Base-by-base conservation (phyloP, 2,888 invertebrate genomes). In the Strigamia transsilvanica region DNA sequence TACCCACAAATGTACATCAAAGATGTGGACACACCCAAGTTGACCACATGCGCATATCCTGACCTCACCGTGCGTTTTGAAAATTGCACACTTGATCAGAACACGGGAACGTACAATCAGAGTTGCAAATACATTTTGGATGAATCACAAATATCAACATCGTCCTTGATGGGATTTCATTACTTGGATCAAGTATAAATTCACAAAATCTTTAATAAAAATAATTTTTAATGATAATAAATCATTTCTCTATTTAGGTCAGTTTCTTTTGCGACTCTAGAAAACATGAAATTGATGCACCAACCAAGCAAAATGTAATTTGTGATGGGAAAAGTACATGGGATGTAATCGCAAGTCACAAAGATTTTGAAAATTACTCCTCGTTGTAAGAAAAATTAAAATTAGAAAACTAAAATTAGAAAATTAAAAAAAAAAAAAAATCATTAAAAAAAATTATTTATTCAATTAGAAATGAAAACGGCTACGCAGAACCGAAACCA, bases 271-370 rank as follows among this genome's bases (percentile, higher is more conserved):
- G 83, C 38, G 18, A 82, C 27, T 18, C 41, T 0, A n/a, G 5
- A 1, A 42, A 61, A 13, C 88, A 88, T 84, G 87, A 87, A 83
- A 83, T 83, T 9, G 86, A 86, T 42, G 85, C 87, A 2, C 87
- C 87, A 0, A 88, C 86, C 82, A 86, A 86, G 82, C 88, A 88
- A 10, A 88, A 88, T 84, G 83, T 86, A 34, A 83, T 87, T 79
- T 88, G 88, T 83, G 84, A 85, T 21, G 87, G 86, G 46, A 83
- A 85, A 51, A 87, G 87, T 80, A 86, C 86, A 10, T 86, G 86
- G 87, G 85, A 86, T n/a, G 85, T 88, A 41, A 86, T 85, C 56
- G 80, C 66, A 6, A 34, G 66, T 27, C 84, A 85, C 83, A 5
- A 51, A 2, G 85, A 85, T 73, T 84, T 85, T 77, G n/a, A 12